These are phyloP conservation scores for Drosophila recens DNA, from an alignment of 2,888 invertebrate species.

Conservation along the genomic window DNA sequence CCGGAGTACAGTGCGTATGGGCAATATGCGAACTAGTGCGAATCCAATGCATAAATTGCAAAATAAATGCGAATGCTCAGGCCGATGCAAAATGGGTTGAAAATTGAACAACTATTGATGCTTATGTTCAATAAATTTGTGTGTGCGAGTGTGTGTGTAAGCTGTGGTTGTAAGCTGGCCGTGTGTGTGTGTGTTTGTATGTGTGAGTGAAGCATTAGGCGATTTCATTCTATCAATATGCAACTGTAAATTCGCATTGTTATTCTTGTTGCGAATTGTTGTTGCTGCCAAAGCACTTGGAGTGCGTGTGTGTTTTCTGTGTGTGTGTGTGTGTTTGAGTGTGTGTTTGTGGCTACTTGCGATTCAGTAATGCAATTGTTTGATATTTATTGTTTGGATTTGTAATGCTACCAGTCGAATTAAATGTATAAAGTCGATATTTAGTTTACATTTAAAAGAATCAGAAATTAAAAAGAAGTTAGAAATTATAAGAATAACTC, in stretches of 20 bases:
- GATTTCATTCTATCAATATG: conserved; percentile 66
- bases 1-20: conserved; percentile 33
- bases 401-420: conserved; percentile 33
- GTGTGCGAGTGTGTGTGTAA: conserved; percentile 7
- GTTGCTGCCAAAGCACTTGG: conserved; percentile 39
- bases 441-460: neutral
- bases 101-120: conserved; percentile 72
- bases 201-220: conserved; percentile 57
- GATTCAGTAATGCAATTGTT: conserved; percentile 53
- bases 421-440: conserved; percentile 20
- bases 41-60: conserved; percentile 59
- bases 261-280: conserved; percentile 46
- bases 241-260: conserved; percentile 58
- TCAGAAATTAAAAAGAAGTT: no score
- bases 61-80: conserved; percentile 55
- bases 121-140: conserved; percentile 37
- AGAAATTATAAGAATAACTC: no score
- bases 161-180: conserved; percentile 6
- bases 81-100: conserved; percentile 49
- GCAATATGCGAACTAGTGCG: conserved; percentile 16
- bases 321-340: conserved; percentile 1
- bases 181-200: conserved; percentile 23
- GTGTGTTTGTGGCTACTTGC: conserved; percentile 7
- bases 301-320: conserved; percentile 1
- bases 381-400: conserved; percentile 70